phyloP scores from a whole-genome alignment of 2,888 invertebrate species.

The Hirtodrosophila cameraria region DNA sequence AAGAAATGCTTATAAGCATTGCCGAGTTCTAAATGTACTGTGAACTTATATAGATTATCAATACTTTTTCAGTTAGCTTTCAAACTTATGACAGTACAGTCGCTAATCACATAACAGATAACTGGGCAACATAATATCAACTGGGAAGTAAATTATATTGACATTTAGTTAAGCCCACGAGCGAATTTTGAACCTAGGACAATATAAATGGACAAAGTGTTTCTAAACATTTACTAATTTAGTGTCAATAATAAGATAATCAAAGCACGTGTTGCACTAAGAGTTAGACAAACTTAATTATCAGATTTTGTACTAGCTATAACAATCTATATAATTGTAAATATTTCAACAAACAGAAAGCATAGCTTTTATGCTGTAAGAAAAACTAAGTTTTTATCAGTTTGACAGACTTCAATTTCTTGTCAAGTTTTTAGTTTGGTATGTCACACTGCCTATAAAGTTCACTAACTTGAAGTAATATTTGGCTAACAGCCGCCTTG shows the following conservation, averaged over 20 bases:
- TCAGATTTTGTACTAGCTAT: background rate
- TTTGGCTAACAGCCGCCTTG: background rate
- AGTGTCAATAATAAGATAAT: conserved; percentile 15
- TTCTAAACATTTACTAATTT: background rate
- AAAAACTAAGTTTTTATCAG: background rate
- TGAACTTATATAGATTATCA: background rate
- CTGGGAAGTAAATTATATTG: conserved; percentile 14
- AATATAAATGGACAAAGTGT: conserved; percentile 2
- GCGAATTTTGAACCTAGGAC: conserved; percentile 21
- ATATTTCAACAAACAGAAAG: no score
- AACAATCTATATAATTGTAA: conserved; percentile 6
- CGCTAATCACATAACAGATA: conserved; percentile 14
- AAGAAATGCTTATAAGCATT: background rate
- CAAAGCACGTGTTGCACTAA: conserved; percentile 3
- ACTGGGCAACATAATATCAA: background rate
- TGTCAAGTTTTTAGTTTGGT: background rate
- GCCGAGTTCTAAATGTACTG: background rate
- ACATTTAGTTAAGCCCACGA: background rate
- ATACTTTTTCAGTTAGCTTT: background rate
- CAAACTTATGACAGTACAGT: conserved; percentile 28
- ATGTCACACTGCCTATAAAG: background rate
- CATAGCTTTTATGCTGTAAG: background rate
- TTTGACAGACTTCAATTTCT: background rate
- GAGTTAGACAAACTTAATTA: conserved; percentile 2
- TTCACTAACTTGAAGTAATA: background rate